These are phyloP conservation scores for Nomada goodeniana DNA, from an alignment of 2,888 invertebrate genomes.

Conservation along the genomic window DNA sequence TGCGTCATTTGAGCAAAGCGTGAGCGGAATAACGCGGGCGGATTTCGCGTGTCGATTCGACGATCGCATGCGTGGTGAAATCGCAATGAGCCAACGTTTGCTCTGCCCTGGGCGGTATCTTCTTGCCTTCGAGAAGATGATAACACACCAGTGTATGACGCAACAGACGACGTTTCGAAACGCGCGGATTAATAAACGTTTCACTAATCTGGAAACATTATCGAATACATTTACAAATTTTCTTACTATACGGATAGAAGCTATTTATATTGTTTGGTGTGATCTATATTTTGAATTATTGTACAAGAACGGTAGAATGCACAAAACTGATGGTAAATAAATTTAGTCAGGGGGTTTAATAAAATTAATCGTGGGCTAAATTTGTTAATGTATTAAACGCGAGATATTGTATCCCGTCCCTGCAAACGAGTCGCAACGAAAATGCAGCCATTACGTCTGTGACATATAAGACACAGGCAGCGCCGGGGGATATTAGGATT, in stretches of 20 bases:
- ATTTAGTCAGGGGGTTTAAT: too few relatives aligned
- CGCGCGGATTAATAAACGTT: not conserved
- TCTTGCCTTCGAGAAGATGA: not conserved
- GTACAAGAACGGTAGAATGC: too few relatives aligned
- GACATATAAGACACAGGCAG: slow-evolving; percentile 14
- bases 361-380: too few relatives aligned
- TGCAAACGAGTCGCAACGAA: not conserved
- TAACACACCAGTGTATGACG: not conserved
- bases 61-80: slow-evolving; percentile 40
- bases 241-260: not conserved
- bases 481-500: slow-evolving; percentile 43
- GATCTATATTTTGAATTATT: too few relatives aligned
- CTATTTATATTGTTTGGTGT: not conserved
- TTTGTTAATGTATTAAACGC: too few relatives aligned
- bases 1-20: slow-evolving; percentile 67
- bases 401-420: too few relatives aligned
- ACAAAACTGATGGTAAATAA: too few relatives aligned
- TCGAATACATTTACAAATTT: not conserved
- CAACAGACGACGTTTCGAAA: not conserved
- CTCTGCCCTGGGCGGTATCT: slow-evolving; percentile 3
- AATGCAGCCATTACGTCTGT: slow-evolving; percentile 13
- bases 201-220: too few relatives aligned
- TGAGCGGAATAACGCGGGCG: slow-evolving; percentile 52
- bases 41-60: slow-evolving; percentile 48
- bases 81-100: slow-evolving; percentile 45